Evolutionary conservation across 2,888 invertebrate genomes (phyloP).

Genomic region (Leptarthrus brevirostris): DNA sequence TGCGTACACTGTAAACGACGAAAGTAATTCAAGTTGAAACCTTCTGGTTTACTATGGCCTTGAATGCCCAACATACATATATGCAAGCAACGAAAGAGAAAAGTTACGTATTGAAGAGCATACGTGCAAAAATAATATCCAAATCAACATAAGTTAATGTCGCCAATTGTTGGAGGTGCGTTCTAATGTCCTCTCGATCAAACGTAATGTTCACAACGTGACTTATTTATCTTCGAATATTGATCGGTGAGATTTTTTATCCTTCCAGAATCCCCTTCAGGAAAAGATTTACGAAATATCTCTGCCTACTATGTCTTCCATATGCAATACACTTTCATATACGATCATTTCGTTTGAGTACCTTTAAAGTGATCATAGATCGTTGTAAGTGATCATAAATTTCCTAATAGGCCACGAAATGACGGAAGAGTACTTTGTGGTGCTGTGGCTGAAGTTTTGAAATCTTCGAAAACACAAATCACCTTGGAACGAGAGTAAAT

Average conservation of each 20-base stretch:
- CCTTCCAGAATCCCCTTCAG: conserved; percentile 17
- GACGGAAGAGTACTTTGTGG: conserved; percentile 50
- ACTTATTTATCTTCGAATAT: conserved; percentile 56
- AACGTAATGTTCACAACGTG: conserved; percentile 54
- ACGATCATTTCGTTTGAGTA: conserved; percentile 30
- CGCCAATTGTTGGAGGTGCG: conserved; percentile 45
- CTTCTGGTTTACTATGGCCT: too few species aligned
- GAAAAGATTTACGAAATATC: not conserved
- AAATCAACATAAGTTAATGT: conserved; percentile 22
- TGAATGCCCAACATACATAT: too few species aligned
- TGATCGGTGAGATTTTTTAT: conserved; percentile 50
- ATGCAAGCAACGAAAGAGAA: too few species aligned
- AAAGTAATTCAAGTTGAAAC: too few species aligned
- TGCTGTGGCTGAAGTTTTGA: conserved; percentile 35
- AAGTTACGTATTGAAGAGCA: not conserved
- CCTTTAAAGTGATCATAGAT: conserved; percentile 49
- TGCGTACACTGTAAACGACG: too few species aligned
- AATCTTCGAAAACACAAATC: conserved; percentile 52
- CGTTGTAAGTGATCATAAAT: conserved; percentile 52
- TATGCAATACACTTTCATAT: conserved; percentile 25
- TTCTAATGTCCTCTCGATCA: conserved; percentile 41
- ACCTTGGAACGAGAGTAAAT: conserved; percentile 51
- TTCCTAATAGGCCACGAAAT: conserved; percentile 53
- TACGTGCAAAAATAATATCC: not conserved
- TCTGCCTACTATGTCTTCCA: not conserved